A percentile compares a stretch with the other conserved stretches of the same genome.
phyloP scores from a whole-genome alignment of 2,113 vertebrate species.

The Ivindomyrus marchei region DNA sequence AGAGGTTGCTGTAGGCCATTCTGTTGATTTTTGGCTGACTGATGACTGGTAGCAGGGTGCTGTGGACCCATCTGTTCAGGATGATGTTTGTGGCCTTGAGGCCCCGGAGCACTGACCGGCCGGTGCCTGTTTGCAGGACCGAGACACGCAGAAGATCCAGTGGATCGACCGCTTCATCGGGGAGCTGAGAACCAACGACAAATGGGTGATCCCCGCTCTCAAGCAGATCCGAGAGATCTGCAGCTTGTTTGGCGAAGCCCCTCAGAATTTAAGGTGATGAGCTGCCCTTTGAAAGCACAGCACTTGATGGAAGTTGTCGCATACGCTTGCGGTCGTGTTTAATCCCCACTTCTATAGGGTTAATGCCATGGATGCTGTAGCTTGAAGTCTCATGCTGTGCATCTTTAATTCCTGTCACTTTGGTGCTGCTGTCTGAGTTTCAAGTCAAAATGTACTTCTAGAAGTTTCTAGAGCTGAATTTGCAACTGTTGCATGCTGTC shows the following conservation, averaged over 20 bases:
- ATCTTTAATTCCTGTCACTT: not conserved
- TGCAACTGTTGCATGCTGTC: not conserved
- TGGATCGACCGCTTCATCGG: slow-evolving; percentile 99
- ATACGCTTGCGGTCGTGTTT: not conserved
- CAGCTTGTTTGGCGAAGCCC: slow-evolving; percentile 98
- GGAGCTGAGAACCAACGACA: slow-evolving; percentile 97
- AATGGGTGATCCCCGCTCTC: slow-evolving; percentile 97
- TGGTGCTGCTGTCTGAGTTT: not conserved
- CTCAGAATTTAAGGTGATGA: slow-evolving; percentile 92
- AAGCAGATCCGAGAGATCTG: slow-evolving; percentile 99
- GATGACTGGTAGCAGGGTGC: not conserved
- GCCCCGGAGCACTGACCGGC: not conserved
- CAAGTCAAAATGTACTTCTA: not conserved
- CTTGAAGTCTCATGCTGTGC: not conserved
- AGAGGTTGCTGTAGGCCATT: not conserved
- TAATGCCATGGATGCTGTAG: not conserved
- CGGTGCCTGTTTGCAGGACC: slow-evolving; percentile 66
- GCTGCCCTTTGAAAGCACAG: not conserved
- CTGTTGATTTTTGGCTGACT: not conserved
- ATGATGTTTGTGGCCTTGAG: not conserved
- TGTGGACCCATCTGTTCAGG: not conserved
- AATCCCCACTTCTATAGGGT: not conserved
- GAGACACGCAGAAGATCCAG: slow-evolving; percentile 97
- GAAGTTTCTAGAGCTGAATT: not conserved
- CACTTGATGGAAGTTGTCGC: not conserved